Conservation (phyloP, 2,797 vertebrate genomes). For the Propithecus deckenii region DNA sequence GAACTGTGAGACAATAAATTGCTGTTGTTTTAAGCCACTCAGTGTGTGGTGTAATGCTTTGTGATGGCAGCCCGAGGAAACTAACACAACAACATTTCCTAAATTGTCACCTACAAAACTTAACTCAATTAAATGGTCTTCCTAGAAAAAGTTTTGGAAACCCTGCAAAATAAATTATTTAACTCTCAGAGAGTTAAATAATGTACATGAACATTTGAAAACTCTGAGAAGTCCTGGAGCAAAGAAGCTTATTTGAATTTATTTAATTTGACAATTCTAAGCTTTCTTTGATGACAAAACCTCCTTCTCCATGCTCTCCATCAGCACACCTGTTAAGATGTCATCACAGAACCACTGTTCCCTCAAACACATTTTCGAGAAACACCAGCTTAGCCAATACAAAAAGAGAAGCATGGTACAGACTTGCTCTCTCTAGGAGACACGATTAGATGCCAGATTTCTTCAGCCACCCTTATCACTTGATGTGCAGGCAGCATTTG, state of each 20-base stretch:
- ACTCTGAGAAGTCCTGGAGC: not conserved
- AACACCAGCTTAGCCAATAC: not conserved
- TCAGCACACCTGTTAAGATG: not conserved
- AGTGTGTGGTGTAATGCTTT: not conserved
- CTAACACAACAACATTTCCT: not conserved
- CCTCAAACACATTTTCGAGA: not conserved
- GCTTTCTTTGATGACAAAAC: not conserved
- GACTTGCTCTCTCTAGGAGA: not conserved
- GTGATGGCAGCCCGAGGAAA: not conserved
- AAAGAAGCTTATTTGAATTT: not conserved
- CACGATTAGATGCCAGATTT: not conserved
- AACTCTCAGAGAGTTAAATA: not conserved
- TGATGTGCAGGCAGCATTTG: not conserved
- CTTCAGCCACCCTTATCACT: not conserved
- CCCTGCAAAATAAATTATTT: not conserved
- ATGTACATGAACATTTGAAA: not conserved
- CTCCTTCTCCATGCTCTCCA: not conserved
- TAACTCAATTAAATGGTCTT: not conserved
- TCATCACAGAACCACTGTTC: not conserved
- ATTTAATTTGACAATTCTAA: not conserved
- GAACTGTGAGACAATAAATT: not conserved
- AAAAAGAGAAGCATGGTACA: not conserved
- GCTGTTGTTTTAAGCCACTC: not conserved
- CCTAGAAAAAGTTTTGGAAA: not conserved
- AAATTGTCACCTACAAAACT: not conserved